A percentile compares a stretch with the other conserved stretches of the same genome.
phyloP scores from a whole-genome alignment of 2,113 vertebrate genomes.

The Rhinogobius similis region DNA sequence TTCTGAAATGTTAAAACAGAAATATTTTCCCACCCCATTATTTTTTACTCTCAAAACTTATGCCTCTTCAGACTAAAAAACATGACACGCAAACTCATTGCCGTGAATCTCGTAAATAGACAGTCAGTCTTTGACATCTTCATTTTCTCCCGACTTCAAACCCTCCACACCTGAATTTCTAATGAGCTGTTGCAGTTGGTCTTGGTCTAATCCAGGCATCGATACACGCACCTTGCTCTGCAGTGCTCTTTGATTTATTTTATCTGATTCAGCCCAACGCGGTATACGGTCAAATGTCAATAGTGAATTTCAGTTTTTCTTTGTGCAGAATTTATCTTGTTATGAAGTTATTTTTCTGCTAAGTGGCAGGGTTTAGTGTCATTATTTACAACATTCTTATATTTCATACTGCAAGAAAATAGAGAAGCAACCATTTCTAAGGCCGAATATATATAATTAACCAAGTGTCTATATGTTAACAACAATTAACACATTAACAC shows the following conservation, averaged over 20 bases:
- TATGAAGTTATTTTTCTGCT: background rate
- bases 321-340: background rate
- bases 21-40: background rate
- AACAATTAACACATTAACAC: background rate
- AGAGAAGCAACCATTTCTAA: background rate
- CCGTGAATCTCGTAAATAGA: background rate
- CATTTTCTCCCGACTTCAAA: conserved; percentile 28
- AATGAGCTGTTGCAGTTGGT: conserved; percentile 45
- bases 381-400: background rate
- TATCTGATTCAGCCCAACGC: conserved; percentile 62
- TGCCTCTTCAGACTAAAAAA: background rate
- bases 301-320: conserved; percentile 37
- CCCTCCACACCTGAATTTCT: conserved; percentile 41
- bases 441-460: background rate
- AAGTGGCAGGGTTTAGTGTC: background rate
- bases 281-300: conserved; percentile 40
- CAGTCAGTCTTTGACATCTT: background rate
- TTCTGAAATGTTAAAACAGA: background rate
- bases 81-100: background rate
- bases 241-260: conserved; percentile 59
- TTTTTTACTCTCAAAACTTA: background rate
- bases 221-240: conserved; percentile 56
- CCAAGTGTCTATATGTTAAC: background rate
- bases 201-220: conserved; percentile 55
- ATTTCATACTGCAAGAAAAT: background rate